A percentile compares a stretch with the other conserved stretches of the same genome.
These are phyloP conservation scores for Caenorhabditis auriculariae DNA, from an alignment of 2,888 invertebrate genomes.

Conservation along the genomic window DNA sequence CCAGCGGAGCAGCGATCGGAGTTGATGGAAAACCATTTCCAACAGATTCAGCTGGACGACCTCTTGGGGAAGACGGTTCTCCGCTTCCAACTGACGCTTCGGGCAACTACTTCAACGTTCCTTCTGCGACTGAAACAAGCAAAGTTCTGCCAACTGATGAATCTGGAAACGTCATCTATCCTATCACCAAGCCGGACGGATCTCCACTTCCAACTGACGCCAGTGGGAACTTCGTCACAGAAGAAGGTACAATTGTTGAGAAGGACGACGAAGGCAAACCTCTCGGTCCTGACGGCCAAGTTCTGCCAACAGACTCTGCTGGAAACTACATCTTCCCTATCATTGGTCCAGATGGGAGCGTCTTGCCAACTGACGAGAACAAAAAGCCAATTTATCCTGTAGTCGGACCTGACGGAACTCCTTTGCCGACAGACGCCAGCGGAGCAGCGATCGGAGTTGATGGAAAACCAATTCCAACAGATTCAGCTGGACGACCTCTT, in stretches of 20 bases:
- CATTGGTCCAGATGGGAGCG: conserved; percentile 24
- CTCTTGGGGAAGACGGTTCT: conserved; percentile 17
- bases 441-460: conserved; percentile 21
- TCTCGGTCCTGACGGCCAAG: conserved; percentile 16
- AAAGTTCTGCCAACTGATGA: conserved; percentile 29
- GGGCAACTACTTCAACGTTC: conserved; percentile 32
- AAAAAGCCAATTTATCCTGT: conserved; percentile 5
- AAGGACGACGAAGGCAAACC: conserved; percentile 31
- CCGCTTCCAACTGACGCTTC: conserved; percentile 44
- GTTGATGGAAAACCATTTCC: conserved; percentile 20
- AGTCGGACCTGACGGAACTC: conserved; percentile 46
- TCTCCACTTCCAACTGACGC: conserved; percentile 15
- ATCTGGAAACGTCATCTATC: conserved; percentile 17
- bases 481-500: conserved; percentile 20
- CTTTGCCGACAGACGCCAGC: conserved; percentile 42
- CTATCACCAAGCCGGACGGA: conserved; percentile 24
- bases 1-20: conserved; percentile 19
- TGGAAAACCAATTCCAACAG: conserved; percentile 34
- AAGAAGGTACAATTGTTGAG: conserved; percentile 17
- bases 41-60: conserved; percentile 13
- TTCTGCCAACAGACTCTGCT: conserved; percentile 28
- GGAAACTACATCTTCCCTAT: conserved; percentile 30
- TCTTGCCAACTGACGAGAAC: conserved; percentile 19
- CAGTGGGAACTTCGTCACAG: conserved; percentile 15
- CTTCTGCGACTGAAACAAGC: conserved; percentile 11